A percentile compares a stretch with the other conserved stretches of the same genome.
phyloP scores from a whole-genome alignment of 2,113 vertebrate species.

The Vulpes lagopus region DNA sequence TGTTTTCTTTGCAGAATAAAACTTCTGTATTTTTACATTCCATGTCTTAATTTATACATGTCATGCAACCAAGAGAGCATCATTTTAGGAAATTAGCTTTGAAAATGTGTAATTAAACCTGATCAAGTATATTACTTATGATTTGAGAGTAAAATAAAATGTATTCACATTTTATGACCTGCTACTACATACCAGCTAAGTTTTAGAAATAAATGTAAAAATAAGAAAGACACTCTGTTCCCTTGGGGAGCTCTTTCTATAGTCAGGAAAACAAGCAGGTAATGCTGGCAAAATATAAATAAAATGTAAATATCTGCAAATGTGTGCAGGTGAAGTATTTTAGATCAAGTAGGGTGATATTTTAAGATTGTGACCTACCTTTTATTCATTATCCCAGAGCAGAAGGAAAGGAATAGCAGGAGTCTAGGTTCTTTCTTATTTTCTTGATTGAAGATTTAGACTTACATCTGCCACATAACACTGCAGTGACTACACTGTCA shows the following conservation, averaged over 20 bases:
- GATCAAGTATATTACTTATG: background rate
- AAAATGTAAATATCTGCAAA: constrained; percentile 17
- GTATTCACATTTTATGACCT: background rate
- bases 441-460: background rate
- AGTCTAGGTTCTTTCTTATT: background rate
- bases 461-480: background rate
- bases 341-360: background rate
- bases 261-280: constrained; percentile 3
- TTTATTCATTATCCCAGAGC: background rate
- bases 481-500: background rate
- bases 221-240: background rate
- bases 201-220: constrained; percentile 55
- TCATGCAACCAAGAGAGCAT: background rate
- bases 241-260: background rate
- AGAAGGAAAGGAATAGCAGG: background rate
- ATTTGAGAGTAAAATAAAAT: background rate
- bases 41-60: background rate
- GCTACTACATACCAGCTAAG: background rate
- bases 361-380: background rate
- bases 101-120: constrained; percentile 22
- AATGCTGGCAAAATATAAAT: background rate
- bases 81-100: constrained; percentile 5
- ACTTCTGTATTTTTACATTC: background rate
- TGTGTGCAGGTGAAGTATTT: background rate
- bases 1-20: background rate